Evolutionary conservation across 2,888 invertebrate species (phyloP).

Genomic region (Callimorpha dominula): DNA sequence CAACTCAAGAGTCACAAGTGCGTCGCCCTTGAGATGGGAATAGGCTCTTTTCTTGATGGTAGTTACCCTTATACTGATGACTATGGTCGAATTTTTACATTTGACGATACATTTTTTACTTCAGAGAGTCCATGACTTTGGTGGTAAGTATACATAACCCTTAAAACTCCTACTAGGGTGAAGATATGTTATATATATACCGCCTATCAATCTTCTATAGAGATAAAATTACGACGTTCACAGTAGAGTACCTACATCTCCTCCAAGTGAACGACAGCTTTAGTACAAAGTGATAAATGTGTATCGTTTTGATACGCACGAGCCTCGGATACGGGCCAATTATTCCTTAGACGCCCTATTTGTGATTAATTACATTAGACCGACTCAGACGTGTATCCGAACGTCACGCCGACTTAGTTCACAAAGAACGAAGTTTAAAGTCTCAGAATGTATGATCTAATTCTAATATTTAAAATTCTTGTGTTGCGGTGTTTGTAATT

Average conservation of each 20-base stretch:
- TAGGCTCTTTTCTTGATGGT: too few relatives aligned
- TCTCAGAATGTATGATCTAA: not conserved
- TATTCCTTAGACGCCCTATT: constrained; percentile 30
- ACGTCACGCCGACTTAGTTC: constrained; percentile 3
- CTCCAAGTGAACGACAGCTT: constrained; percentile 17
- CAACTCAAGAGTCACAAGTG: too few relatives aligned
- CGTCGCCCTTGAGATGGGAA: too few relatives aligned
- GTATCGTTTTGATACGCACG: constrained; percentile 30
- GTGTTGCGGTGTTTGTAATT: too few relatives aligned
- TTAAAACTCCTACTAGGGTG: too few relatives aligned
- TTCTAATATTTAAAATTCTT: too few relatives aligned
- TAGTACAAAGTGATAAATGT: constrained; percentile 24
- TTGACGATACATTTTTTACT: too few relatives aligned
- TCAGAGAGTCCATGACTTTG: too few relatives aligned
- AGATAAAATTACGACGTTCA: not conserved
- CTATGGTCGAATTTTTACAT: too few relatives aligned
- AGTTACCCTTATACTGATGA: too few relatives aligned
- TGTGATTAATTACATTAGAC: constrained; percentile 23
- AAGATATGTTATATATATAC: too few relatives aligned
- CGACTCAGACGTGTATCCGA: constrained; percentile 8
- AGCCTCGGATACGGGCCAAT: constrained; percentile 33
- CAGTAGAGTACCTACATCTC: not conserved
- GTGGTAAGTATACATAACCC: too few relatives aligned
- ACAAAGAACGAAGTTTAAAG: not conserved
- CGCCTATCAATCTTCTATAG: not conserved